Conservation (phyloP, 2,888 invertebrate species). For the Drosophila mayaguana region DNA sequence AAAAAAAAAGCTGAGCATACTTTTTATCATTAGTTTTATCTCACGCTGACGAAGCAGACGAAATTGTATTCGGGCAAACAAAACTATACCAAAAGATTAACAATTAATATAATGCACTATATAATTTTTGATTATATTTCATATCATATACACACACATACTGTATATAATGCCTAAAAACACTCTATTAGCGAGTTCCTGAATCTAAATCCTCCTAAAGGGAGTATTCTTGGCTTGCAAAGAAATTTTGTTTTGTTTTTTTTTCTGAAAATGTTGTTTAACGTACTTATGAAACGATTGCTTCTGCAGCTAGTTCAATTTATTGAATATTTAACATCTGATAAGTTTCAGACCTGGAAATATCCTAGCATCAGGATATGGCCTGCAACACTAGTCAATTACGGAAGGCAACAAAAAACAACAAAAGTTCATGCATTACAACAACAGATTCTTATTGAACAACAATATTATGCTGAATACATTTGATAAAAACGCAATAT, state of each 20-base stretch:
- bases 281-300: slow-evolving; percentile 5
- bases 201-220: background rate
- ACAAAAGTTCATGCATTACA: background rate
- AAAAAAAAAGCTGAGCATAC: background rate
- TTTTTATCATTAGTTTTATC: background rate
- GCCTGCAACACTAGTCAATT: slow-evolving; percentile 14
- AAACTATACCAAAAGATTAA: slow-evolving; percentile 19
- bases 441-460: background rate
- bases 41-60: background rate
- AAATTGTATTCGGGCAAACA: slow-evolving; percentile 8
- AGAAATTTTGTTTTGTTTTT: no score
- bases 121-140: background rate
- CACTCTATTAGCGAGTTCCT: background rate
- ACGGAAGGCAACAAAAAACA: background rate
- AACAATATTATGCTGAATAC: slow-evolving; percentile 1
- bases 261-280: background rate
- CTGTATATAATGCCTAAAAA: background rate
- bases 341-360: background rate
- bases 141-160: background rate
- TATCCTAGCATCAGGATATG: background rate
- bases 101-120: slow-evolving; percentile 5
- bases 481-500: background rate
- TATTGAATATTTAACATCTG: slow-evolving; percentile 3
- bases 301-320: background rate
- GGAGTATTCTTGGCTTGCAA: background rate